Percentiles rank a stretch among this genome's conserved stretches.
Conservation (phyloP, 2,113 vertebrate species). For the Hippocampus guttulatus region DNA sequence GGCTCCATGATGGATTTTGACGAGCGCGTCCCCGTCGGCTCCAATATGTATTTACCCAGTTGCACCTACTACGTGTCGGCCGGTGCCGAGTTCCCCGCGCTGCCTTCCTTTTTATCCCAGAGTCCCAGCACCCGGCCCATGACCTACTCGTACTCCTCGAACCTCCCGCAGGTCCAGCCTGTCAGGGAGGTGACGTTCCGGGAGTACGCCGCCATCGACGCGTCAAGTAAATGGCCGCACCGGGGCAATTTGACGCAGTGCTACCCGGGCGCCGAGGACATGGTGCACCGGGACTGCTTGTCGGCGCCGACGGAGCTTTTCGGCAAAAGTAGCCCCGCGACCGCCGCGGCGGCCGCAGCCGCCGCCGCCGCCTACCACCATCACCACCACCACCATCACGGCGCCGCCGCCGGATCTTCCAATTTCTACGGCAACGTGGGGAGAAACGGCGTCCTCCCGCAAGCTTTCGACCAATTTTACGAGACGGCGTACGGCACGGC, state of each 20-base stretch:
- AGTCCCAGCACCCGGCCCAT: slow-evolving; percentile 92
- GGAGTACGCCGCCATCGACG: slow-evolving; percentile 95
- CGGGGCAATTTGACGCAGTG: slow-evolving; percentile 88
- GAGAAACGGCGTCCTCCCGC: slow-evolving; percentile 92
- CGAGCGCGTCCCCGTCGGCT: slow-evolving; percentile 96
- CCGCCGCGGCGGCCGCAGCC: slow-evolving; percentile 64
- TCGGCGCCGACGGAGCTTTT: slow-evolving; percentile 89
- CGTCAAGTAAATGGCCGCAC: slow-evolving; percentile 93
- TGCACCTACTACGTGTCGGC: slow-evolving; percentile 99
- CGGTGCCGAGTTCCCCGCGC: slow-evolving; percentile 94
- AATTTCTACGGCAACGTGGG: slow-evolving; percentile 96
- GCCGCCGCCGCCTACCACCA: slow-evolving; percentile 67
- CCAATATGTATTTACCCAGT: slow-evolving; percentile 99
- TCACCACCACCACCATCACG: slow-evolving; percentile 76
- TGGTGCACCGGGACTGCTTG: slow-evolving; percentile 94
- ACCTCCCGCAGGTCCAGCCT: slow-evolving; percentile 94
- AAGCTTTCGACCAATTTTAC: slow-evolving; percentile 98
- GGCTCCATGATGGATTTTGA: slow-evolving; percentile 96
- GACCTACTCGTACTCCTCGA: slow-evolving; percentile 95
- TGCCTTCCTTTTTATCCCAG: slow-evolving; percentile 96
- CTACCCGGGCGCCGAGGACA: slow-evolving; percentile 91
- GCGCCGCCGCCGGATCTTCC: slow-evolving; percentile 75
- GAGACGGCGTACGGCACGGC: slow-evolving; percentile 89
- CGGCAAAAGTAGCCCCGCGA: slow-evolving; percentile 84
- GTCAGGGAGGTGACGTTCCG: slow-evolving; percentile 97